Percentiles rank a stretch among this genome's conserved stretches.
Evolutionary conservation across 2,888 invertebrate species (phyloP).

Genomic region (Apamea crenata): DNA sequence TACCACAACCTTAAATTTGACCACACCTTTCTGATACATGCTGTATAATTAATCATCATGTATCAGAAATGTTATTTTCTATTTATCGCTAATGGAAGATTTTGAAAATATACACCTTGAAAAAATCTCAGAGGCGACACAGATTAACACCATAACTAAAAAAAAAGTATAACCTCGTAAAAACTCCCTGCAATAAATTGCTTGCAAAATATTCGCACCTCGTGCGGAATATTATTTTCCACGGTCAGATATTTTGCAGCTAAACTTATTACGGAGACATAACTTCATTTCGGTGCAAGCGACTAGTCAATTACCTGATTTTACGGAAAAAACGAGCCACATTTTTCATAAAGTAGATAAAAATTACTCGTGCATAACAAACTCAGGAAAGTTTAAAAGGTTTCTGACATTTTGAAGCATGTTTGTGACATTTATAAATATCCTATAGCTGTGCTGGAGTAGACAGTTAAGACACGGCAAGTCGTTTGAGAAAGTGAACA

Average conservation of each 20-base stretch:
- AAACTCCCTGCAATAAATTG: conserved; percentile 11
- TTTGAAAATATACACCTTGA: not conserved
- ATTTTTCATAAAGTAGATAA: conserved; percentile 20
- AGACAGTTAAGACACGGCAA: conserved; percentile 25
- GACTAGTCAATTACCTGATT: conserved; percentile 32
- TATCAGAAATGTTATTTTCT: not conserved
- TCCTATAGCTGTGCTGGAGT: conserved; percentile 17
- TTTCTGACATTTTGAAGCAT: conserved; percentile 46
- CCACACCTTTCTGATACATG: not conserved
- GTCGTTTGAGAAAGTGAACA: conserved; percentile 17
- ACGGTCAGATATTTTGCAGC: conserved; percentile 39
- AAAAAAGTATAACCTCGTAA: not conserved
- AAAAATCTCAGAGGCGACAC: not conserved
- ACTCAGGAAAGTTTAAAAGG: conserved; percentile 35
- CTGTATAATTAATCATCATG: not conserved
- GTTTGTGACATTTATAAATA: conserved; percentile 49
- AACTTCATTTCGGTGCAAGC: conserved; percentile 49
- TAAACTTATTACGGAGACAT: conserved; percentile 46
- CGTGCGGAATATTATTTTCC: conserved; percentile 30
- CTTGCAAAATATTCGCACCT: conserved; percentile 14
- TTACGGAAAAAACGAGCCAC: conserved; percentile 12
- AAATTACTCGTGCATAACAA: conserved; percentile 50
- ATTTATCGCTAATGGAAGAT: not conserved
- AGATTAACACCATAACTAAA: not conserved
- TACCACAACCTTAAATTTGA: not conserved